A percentile compares a stretch with the other conserved stretches of the same genome.
Evolutionary conservation across 2,888 invertebrate genomes (phyloP).

Genomic region (Tipula lateralis): DNA sequence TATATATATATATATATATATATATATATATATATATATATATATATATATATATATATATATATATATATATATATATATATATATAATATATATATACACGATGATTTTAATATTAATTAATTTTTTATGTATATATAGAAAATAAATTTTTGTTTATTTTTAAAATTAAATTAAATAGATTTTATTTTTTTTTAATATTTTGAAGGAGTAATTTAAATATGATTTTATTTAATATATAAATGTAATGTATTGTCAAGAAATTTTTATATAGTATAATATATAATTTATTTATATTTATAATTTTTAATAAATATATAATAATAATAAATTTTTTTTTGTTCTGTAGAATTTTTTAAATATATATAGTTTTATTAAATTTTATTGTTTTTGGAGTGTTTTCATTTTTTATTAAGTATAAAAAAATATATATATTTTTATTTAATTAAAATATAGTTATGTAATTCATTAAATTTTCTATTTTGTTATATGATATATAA

Average conservation of each 20-base stretch:
- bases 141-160: neutral
- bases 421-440: neutral
- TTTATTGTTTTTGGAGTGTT: neutral
- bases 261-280: neutral
- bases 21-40: no score
- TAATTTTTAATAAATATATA: slow-evolving; percentile 2
- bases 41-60: no score
- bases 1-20: no score
- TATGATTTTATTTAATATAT: neutral
- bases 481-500: neutral
- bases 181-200: neutral
- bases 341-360: neutral
- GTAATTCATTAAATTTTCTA: neutral
- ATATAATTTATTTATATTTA: neutral
- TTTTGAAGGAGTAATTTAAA: neutral
- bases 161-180: neutral
- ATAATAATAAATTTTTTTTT: neutral
- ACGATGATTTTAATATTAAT: no score
- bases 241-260: neutral
- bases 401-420: neutral
- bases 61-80: no score
- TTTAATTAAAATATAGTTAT: neutral
- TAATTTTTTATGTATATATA: neutral
- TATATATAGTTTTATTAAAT: neutral
- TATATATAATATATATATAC: no score